phyloP scores from a whole-genome alignment of 2,797 vertebrate species.

The Rousettus madagascariensis region DNA sequence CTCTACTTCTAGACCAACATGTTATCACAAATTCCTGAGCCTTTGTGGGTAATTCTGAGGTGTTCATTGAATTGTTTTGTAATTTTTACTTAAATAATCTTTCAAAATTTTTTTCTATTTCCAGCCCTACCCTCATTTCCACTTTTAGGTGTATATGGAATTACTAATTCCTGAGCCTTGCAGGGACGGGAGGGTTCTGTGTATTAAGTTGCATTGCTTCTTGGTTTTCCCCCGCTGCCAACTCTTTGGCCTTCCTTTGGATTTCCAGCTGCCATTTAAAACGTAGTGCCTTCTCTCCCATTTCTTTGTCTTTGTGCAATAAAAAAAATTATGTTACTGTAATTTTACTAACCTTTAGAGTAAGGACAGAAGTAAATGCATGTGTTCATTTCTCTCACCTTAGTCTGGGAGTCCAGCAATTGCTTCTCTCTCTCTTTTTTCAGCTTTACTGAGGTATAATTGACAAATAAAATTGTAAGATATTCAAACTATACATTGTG shows the following conservation, averaged over 20 bases:
- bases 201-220: not conserved
- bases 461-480: not conserved
- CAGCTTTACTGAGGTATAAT: not conserved
- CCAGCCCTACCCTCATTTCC: not conserved
- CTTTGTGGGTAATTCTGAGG: not conserved
- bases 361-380: not conserved
- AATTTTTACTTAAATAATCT: not conserved
- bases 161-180: not conserved
- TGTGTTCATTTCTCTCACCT: constrained; percentile 21
- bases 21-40: not conserved
- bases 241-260: not conserved
- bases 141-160: not conserved
- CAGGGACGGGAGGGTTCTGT: not conserved
- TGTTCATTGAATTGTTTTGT: not conserved
- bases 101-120: not conserved
- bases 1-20: not conserved
- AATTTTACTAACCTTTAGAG: not conserved
- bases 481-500: not conserved
- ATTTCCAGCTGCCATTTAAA: not conserved
- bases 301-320: constrained; percentile 13
- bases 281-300: not conserved
- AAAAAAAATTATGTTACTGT: not conserved
- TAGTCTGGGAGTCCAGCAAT: not conserved
- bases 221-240: not conserved
- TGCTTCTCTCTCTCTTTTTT: not conserved